Base-by-base conservation (phyloP, 2,888 invertebrate species). In the Ariolimax columbianus region DNA sequence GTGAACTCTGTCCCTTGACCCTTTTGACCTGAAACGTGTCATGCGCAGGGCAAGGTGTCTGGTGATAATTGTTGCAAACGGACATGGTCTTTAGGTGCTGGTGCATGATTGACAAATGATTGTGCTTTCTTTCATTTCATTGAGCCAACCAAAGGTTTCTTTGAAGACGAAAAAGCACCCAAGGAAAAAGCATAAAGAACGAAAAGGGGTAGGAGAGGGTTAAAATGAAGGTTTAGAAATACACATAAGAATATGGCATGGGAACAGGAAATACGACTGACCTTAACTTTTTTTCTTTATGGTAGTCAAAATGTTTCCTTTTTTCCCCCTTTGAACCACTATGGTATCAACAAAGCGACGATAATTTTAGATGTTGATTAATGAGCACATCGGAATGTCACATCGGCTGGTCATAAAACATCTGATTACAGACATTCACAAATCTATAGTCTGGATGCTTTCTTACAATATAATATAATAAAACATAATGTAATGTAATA, bases 81-180 rank as follows among this genome's bases (percentile, higher is more conserved):
- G 68, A 51, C 68, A 14, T 70, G 80, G 63, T 38, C 70, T 43
- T 40, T 79, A 63, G 77, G 23, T 66, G 68, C 83, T 83, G 68
- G 43, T 83, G 77, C 63, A 82, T 83, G 83, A 83, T 68, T 83
- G 83, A 77, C 83, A 83, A 83, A 83, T 77, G 77, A 83, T 83
- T 83, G 83, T 83, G 77, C 83, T 19, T 43, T 43, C 73, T 77
- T 77, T 82, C 55, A 40, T 82, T 47, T 75, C 73, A 75, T 51
- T 72, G 51, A 51, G 72, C 47, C 55, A 59, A 23, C 55, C 6
- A 55, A 43, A 9, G 38, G 14, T 77, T 14, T 43, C 47, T 33
- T 59, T 47, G 40, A 30, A 17, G 73, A 73, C 1, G 40, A 26
- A 17, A 43, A 72, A n/a, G n/a, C n/a, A n/a, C n/a, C n/a, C n/a